phyloP scores from a whole-genome alignment of 2,797 vertebrate species.

The Odontamblyopus lacepedii region DNA sequence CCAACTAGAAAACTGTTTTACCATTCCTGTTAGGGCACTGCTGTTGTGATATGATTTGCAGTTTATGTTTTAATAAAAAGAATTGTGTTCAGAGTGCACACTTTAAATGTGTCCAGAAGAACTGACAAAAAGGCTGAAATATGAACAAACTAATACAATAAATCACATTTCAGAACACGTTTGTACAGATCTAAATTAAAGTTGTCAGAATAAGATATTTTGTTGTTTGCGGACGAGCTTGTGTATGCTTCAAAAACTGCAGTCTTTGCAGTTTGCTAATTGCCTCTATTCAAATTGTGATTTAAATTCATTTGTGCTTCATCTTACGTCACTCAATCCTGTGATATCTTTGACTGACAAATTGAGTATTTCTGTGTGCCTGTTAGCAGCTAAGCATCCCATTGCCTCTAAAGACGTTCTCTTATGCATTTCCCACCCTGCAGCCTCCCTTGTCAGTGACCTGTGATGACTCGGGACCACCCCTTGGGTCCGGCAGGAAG shows the following conservation, averaged over 20 bases:
- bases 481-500: constrained; percentile 75
- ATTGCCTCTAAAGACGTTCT: constrained; percentile 27
- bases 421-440: constrained; percentile 28
- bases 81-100: too few relatives aligned
- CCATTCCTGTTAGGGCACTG: too few relatives aligned
- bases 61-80: too few relatives aligned
- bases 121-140: too few relatives aligned
- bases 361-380: background rate
- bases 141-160: too few relatives aligned
- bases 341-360: background rate
- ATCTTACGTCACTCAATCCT: too few relatives aligned
- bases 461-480: constrained; percentile 68
- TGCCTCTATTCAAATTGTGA: background rate
- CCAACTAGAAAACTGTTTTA: background rate
- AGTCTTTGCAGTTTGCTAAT: background rate
- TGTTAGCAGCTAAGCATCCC: background rate
- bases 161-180: too few relatives aligned
- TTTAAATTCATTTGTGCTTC: constrained; percentile 7
- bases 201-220: too few relatives aligned
- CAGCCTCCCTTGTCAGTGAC: constrained; percentile 57
- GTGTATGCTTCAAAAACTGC: background rate
- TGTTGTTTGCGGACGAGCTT: too few relatives aligned
- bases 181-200: too few relatives aligned
- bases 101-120: too few relatives aligned
- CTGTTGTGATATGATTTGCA: too few relatives aligned